Evolutionary conservation across 2,113 vertebrate species (phyloP).

Genomic region (Rissa tridactyla): DNA sequence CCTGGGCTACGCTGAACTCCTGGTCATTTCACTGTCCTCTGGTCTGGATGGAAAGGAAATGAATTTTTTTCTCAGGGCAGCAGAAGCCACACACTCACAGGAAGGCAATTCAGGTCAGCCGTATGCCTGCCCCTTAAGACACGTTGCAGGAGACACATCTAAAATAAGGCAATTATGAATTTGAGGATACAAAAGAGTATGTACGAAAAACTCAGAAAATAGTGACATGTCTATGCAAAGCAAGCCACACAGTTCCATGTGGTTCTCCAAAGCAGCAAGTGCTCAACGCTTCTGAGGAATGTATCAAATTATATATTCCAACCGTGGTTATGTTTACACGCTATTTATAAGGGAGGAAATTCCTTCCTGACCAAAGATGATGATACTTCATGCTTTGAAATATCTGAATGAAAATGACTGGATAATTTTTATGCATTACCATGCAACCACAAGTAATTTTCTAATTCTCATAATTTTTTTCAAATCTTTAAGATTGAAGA

Average conservation of each 20-base stretch:
- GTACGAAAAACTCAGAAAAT: neutral
- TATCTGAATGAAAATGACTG: slow-evolving; percentile 32
- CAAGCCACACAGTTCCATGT: neutral
- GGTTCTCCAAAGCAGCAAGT: slow-evolving; percentile 4
- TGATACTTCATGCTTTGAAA: slow-evolving; percentile 23
- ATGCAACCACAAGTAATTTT: slow-evolving; percentile 49
- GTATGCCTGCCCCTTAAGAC: neutral
- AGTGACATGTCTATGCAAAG: neutral
- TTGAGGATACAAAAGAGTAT: neutral
- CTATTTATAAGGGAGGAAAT: slow-evolving; percentile 35
- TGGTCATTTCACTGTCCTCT: neutral
- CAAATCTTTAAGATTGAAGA: neutral
- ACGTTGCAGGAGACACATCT: neutral
- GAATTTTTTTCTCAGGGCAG: neutral
- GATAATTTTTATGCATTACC: slow-evolving; percentile 49
- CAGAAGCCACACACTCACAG: neutral
- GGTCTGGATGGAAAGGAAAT: neutral
- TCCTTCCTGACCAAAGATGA: slow-evolving; percentile 35
- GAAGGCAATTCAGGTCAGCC: neutral
- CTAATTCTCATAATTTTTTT: slow-evolving; percentile 20
- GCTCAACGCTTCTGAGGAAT: neutral
- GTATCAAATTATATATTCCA: neutral
- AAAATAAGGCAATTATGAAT: neutral
- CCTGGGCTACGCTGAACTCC: neutral
- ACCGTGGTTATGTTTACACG: slow-evolving; percentile 1